A percentile compares a stretch with the other conserved stretches of the same genome.
Conservation (phyloP, 2,113 vertebrate genomes). For the Heterotilapia buettikoferi region DNA sequence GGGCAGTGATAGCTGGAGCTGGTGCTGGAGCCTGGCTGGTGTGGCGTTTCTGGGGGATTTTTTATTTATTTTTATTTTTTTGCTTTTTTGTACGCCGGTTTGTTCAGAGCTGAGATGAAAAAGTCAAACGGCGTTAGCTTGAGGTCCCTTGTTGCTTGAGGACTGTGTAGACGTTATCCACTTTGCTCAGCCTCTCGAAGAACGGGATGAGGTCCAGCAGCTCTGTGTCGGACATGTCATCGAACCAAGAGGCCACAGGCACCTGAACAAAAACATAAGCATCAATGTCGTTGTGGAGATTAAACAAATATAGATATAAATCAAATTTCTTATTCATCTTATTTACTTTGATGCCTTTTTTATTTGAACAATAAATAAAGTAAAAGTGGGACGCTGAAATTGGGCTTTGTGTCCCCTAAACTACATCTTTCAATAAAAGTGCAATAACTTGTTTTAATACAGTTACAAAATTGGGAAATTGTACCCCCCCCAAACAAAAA, state of each 20-base stretch:
- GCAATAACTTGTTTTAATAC: not conserved
- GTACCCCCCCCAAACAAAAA: not conserved
- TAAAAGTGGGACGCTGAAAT: not conserved
- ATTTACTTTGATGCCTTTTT: not conserved
- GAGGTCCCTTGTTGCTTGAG: conserved; percentile 87
- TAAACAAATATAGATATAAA: not conserved
- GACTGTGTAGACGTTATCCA: conserved; percentile 90
- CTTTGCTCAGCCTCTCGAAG: conserved; percentile 94
- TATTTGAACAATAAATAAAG: not conserved
- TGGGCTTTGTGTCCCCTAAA: not conserved
- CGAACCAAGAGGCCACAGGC: conserved; percentile 96
- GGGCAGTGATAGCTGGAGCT: conserved; percentile 14
- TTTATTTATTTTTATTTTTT: not conserved
- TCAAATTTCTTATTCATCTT: not conserved
- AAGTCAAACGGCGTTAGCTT: conserved; percentile 74
- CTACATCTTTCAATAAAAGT: not conserved
- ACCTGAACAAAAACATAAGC: conserved; percentile 70
- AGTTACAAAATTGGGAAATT: not conserved
- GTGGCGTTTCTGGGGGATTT: not conserved
- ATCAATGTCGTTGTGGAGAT: not conserved
- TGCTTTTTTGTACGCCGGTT: not conserved
- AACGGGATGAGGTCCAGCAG: conserved; percentile 94
- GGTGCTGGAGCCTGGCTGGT: conserved; percentile 1
- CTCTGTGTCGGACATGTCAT: conserved; percentile 96
- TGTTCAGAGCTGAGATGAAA: conserved; percentile 7